Base-by-base conservation (phyloP, 2,797 vertebrate genomes). In the Cuculus canorus region DNA sequence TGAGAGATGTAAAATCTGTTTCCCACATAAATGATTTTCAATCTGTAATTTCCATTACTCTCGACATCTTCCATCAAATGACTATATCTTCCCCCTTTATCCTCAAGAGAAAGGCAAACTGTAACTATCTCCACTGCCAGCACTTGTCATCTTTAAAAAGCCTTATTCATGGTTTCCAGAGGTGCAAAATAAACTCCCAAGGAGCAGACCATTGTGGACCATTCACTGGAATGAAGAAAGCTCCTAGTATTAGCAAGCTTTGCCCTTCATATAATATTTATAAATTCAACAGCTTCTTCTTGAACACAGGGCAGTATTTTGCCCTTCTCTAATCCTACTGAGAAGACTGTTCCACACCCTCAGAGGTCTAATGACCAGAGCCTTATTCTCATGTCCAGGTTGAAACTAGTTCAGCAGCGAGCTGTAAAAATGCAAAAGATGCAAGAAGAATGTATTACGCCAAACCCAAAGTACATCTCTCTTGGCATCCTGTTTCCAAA, bases 21-120 rank as follows among this genome's bases (percentile, higher is more conserved):
- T 68, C 86, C 64, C 56, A 85, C 78, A 85, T 80, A 96, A 93
- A 90, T 82, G 77, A 93, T 85, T 92, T 94, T 95, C 90, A 93
- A 92, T 92, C 91, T 90, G 33, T 82, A 86, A 91, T 94, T 97
- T 94, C 87, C 57, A 73, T 82, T 73, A 86, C 90, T 80, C 64
- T 80, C 93, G 92, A 93, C 88, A 94, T 92, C 80, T 94, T 80
- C 90, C 64, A 88, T 92, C 80, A 82, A 60, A 93, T 54, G 18
- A 73, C 76, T 90, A 21, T 17, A 92, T 75, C 80, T 91, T 82
- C 19, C 41, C 90, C 64, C 19, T 91, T 92, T 57, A 77, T 60
- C 52, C 70, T 91, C 41, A 60, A 90, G 50, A 91, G 63, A 73
- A 92, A 88, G 83, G 68, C 92, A 96, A 86, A 88, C 50, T 83